Conservation (phyloP, 2,888 invertebrate species). For the Leptinotarsa rubiginosa region DNA sequence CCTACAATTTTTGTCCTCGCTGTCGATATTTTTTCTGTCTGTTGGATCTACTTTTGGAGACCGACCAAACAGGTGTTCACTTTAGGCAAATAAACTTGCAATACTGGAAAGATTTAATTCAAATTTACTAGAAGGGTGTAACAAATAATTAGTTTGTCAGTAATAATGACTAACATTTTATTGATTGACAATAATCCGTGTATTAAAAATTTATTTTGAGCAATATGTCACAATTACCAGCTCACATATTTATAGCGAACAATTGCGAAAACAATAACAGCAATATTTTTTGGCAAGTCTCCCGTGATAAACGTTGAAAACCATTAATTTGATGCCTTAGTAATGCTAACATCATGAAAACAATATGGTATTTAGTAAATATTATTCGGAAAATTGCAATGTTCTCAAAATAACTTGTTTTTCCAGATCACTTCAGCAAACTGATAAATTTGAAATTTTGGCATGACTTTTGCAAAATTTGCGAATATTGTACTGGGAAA, state of each 20-base stretch:
- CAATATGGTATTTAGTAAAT: conserved; percentile 7
- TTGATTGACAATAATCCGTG: too few species aligned
- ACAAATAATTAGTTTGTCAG: too few species aligned
- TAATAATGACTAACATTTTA: too few species aligned
- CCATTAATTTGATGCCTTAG: not conserved
- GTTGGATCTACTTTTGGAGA: too few species aligned
- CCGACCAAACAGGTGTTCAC: too few species aligned
- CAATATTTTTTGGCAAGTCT: conserved; percentile 1
- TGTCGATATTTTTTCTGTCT: too few species aligned
- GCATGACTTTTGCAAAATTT: not conserved
- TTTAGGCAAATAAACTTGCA: too few species aligned
- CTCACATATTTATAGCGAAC: not conserved
- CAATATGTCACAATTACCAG: not conserved
- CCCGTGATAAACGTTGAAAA: not conserved
- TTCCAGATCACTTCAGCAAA: conserved; percentile 9
- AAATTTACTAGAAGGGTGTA: too few species aligned
- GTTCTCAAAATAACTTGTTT: conserved; percentile 25
- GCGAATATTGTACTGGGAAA: not conserved
- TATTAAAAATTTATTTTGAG: too few species aligned
- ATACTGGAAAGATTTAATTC: too few species aligned
- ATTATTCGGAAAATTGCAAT: not conserved
- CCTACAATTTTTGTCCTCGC: too few species aligned
- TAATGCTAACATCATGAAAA: conserved; percentile 2
- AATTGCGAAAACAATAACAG: not conserved
- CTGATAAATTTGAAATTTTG: conserved; percentile 14